Evolutionary conservation across 2,113 vertebrate genomes (phyloP), one percentile per base, ranked within the genome.

Genomic region (Arvicanthis niloticus): DNA sequence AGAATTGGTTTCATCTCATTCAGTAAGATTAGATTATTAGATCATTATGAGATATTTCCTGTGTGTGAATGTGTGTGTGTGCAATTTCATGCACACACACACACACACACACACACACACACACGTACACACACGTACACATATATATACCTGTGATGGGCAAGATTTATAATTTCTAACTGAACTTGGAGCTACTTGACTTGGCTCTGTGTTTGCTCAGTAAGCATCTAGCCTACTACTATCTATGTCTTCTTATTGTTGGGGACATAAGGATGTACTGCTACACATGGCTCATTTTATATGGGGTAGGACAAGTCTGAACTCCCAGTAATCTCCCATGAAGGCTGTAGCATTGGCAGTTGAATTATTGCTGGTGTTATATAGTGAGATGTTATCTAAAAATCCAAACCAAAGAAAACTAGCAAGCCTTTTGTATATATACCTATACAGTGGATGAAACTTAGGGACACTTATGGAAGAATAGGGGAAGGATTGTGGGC

Each of bases 111-210:
- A 7, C 6, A 7, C 1, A 7, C 48, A 48, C 48, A 48, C 6
- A 48, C 6, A 34, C 9, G 17, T 1, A 19, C 7, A 78, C 11
- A 15, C 7, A 48, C 48, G 13, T 78, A 1, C 40, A 62, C 4
- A 1, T 58, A 1, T 1, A 22, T 29, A n/a, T 29, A 62, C 11
- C 26, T 62, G 24, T 62, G 12, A 29, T 40, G 1, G 3, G 3
- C 7, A 7, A 42, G 13, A 29, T 42, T 42, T 42, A n/a, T 29
- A 62, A 29, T 65, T 13, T 82, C 11, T 84, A 13, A 62, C 58
- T 29, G 24, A 65, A 45, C 7, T 9, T 17, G 24, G 22, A 31
- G 21, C 24, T 31, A 31, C 19, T 45, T 65, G 40, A 85, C 11
- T 42, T 31, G n/a, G 26, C 7, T 19, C 24, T 45, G 24, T 19